These are phyloP conservation scores for Chaitophorus viminalis DNA, from an alignment of 2,888 invertebrate species.

Conservation along the genomic window DNA sequence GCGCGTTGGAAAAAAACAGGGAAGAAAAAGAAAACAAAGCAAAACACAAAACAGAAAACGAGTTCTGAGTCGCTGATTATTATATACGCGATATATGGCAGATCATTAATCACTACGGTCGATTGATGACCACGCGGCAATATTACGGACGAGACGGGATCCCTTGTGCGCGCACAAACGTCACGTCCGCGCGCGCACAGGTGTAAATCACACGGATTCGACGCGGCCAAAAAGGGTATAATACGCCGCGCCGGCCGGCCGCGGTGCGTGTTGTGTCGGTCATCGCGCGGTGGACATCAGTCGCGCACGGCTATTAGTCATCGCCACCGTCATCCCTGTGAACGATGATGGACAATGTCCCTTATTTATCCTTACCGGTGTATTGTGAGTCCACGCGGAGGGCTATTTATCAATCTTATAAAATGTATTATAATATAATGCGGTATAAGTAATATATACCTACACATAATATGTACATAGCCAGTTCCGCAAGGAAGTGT, in stretches of 20 bases:
- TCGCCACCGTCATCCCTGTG: neutral
- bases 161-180: conserved; percentile 20
- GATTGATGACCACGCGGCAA: neutral
- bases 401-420: conserved; percentile 50
- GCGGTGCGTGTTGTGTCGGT: neutral
- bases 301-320: neutral
- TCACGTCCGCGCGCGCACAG: conserved; percentile 8
- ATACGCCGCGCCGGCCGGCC: neutral
- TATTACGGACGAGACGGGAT: neutral
- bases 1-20: neutral
- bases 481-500: neutral
- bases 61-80: neutral
- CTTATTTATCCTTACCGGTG: neutral
- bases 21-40: neutral
- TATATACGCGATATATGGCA: too few relatives aligned
- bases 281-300: neutral
- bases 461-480: too few relatives aligned
- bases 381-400: neutral
- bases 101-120: conserved; percentile 47
- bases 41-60: neutral
- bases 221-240: conserved; percentile 10
- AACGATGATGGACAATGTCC: neutral
- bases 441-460: too few relatives aligned
- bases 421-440: too few relatives aligned
- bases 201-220: conserved; percentile 50